Evolutionary conservation across 2,113 vertebrate genomes (phyloP).

Genomic region (Plecotus auritus): DNA sequence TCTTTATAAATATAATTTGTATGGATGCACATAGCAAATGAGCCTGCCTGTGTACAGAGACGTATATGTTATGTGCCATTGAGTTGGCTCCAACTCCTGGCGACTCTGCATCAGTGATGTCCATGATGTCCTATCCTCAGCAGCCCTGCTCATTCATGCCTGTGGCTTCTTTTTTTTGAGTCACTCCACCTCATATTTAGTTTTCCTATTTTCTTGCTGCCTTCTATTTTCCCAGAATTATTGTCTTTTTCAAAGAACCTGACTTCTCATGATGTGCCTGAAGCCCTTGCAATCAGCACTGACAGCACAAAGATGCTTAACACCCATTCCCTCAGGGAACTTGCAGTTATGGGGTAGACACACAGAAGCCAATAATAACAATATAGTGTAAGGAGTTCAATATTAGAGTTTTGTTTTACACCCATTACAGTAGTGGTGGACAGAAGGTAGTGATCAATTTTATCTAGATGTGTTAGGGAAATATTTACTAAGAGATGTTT

Average conservation of each 20-base stretch:
- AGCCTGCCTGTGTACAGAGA: neutral
- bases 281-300: neutral
- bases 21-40: neutral
- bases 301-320: neutral
- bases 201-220: neutral
- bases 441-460: neutral
- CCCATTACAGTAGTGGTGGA: neutral
- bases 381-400: neutral
- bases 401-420: neutral
- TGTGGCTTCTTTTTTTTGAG: neutral
- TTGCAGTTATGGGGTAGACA: neutral
- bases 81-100: neutral
- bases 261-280: neutral
- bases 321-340: neutral
- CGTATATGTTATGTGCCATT: neutral
- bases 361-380: neutral
- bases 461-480: neutral
- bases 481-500: neutral
- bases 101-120: neutral
- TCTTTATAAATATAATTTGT: neutral
- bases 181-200: neutral
- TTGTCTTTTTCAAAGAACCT: neutral
- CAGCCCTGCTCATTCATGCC: too few species aligned
- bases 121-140: neutral
- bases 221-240: neutral